These are phyloP conservation scores for Ceratothoa steindachneri DNA, from an alignment of 2,888 invertebrate species.

Conservation along the genomic window DNA sequence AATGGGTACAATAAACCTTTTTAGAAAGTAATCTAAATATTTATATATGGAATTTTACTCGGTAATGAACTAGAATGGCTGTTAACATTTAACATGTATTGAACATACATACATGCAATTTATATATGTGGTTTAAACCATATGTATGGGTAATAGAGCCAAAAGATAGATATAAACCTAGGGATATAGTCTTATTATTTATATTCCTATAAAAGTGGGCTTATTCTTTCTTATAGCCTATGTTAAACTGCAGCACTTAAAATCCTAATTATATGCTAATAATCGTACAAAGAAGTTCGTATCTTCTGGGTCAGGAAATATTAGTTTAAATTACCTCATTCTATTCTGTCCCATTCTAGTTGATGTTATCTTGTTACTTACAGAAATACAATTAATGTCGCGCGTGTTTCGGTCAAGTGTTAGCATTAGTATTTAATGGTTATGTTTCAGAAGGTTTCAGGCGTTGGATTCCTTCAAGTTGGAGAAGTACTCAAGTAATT, in stretches of 20 bases:
- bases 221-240: not conserved
- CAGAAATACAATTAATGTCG: no score
- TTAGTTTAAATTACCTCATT: no score
- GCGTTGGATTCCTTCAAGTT: constrained; percentile 82
- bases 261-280: not conserved
- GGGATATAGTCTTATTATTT: not conserved
- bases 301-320: no score
- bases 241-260: not conserved
- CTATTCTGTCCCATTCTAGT: no score
- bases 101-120: not conserved
- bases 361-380: no score
- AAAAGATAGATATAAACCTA: not conserved
- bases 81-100: not conserved
- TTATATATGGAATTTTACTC: not conserved
- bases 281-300: no score
- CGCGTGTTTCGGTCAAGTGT: not conserved
- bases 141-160: constrained; percentile 2
- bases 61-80: not conserved
- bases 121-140: not conserved
- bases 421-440: not conserved
- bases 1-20: not conserved
- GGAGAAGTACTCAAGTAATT: constrained; percentile 97
- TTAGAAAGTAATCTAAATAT: not conserved
- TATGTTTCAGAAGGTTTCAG: constrained; percentile 50
- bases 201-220: not conserved